Evolutionary conservation across 2,797 vertebrate genomes (phyloP).

Genomic region (Artibeus jamaicensis): DNA sequence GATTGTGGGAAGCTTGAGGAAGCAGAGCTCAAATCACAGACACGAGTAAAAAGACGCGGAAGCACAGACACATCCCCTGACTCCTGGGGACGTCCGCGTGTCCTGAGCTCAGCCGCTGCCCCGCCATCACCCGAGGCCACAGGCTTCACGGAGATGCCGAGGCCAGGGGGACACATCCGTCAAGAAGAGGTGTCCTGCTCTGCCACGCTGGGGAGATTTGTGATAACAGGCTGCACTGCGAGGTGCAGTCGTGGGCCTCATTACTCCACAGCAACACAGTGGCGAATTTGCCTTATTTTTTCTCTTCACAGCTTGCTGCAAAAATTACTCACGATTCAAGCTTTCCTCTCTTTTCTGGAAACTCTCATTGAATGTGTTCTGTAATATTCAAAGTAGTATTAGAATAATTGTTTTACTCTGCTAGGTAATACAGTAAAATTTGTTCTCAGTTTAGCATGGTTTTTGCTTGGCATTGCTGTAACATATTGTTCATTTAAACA

Average conservation of each 20-base stretch:
- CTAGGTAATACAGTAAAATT: background rate
- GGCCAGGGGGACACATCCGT: no score
- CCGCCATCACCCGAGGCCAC: background rate
- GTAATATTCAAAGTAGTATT: background rate
- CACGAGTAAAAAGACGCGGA: background rate
- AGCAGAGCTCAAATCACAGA: background rate
- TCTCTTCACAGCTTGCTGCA: background rate
- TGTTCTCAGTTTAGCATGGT: conserved; percentile 25
- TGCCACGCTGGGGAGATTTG: background rate
- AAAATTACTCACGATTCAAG: background rate
- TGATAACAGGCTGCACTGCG: background rate
- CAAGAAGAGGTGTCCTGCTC: background rate
- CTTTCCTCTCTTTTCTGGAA: background rate
- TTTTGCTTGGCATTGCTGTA: conserved; percentile 66
- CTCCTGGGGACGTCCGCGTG: background rate
- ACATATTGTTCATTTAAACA: background rate
- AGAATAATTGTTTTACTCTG: background rate
- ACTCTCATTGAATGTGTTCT: background rate
- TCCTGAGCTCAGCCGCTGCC: no score
- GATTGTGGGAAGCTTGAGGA: background rate
- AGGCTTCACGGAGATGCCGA: background rate
- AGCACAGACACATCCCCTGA: background rate
- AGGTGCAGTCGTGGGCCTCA: background rate
- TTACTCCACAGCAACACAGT: background rate
- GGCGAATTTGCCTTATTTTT: background rate